Conservation (phyloP, 2,113 vertebrate genomes). For the Trogon surrucura region DNA sequence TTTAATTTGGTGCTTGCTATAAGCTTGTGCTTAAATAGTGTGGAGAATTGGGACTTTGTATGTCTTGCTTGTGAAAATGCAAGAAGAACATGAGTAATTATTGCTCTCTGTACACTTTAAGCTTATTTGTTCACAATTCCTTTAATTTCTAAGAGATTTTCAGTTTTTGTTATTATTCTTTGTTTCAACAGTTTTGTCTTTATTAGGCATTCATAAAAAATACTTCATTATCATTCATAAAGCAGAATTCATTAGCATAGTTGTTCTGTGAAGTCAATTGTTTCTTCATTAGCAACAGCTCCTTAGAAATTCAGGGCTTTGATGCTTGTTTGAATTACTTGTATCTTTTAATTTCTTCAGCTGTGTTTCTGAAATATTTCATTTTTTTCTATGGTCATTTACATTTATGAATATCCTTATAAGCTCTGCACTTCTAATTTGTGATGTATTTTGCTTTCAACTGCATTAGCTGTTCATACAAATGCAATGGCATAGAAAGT, state of each 20-base stretch:
- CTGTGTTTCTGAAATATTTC: slow-evolving; percentile 22
- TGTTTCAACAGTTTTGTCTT: slow-evolving; percentile 25
- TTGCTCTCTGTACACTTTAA: not conserved
- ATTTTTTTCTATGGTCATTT: slow-evolving; percentile 48
- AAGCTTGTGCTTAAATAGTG: not conserved
- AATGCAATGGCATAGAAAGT: not conserved
- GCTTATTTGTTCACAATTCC: slow-evolving; percentile 18
- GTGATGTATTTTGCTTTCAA: slow-evolving; percentile 18
- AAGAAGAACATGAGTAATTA: not conserved
- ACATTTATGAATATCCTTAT: slow-evolving; percentile 48
- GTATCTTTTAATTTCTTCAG: not conserved
- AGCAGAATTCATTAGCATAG: slow-evolving; percentile 10
- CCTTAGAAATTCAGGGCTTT: slow-evolving; percentile 32
- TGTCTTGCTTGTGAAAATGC: not conserved
- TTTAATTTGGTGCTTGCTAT: not conserved
- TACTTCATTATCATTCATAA: slow-evolving; percentile 36
- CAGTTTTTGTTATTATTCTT: slow-evolving; percentile 7
- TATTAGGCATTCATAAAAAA: slow-evolving; percentile 34
- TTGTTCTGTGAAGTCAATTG: slow-evolving; percentile 44
- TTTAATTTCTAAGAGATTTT: slow-evolving; percentile 25
- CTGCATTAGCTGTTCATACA: slow-evolving; percentile 26
- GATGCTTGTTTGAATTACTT: slow-evolving; percentile 8
- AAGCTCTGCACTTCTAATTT: not conserved
- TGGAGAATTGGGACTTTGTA: not conserved
- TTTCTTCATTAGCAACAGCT: slow-evolving; percentile 47